A percentile compares a stretch with the other conserved stretches of the same genome.
These are phyloP conservation scores for Todiramphus chloris DNA, from an alignment of 2,113 vertebrate genomes.

Conservation along the genomic window DNA sequence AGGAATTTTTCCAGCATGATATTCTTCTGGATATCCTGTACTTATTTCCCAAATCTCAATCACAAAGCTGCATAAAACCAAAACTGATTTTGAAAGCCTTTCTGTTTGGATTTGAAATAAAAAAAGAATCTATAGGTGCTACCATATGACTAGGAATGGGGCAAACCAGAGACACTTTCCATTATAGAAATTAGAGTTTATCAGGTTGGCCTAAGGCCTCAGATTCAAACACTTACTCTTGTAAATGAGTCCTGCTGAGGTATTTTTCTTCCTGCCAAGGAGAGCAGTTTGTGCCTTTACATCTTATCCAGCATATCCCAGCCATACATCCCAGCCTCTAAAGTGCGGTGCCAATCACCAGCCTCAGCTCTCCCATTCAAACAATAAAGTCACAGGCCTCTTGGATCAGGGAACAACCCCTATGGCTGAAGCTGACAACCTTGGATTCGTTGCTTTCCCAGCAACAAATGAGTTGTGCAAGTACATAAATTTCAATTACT, in stretches of 20 bases:
- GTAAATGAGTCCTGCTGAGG: slow-evolving; percentile 30
- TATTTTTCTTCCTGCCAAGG: slow-evolving; percentile 10
- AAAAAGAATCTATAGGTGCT: background rate
- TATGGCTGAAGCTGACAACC: slow-evolving; percentile 41
- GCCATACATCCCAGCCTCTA: background rate
- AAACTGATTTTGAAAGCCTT: background rate
- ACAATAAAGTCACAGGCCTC: background rate
- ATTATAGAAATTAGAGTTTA: slow-evolving; percentile 11
- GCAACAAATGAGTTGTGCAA: slow-evolving; percentile 50
- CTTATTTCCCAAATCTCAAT: background rate
- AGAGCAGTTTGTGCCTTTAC: background rate
- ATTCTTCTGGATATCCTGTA: background rate
- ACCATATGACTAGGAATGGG: background rate
- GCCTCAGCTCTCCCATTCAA: slow-evolving; percentile 8
- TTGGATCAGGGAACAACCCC: slow-evolving; percentile 44
- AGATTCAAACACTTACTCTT: background rate
- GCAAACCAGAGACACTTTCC: slow-evolving; percentile 46
- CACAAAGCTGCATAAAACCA: background rate
- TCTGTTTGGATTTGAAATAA: background rate
- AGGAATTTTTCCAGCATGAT: background rate
- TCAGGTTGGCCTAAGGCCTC: slow-evolving; percentile 10
- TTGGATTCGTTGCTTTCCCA: background rate
- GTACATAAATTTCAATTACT: slow-evolving; percentile 28
- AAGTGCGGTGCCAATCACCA: background rate
- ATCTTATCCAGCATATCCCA: background rate